Evolutionary conservation across 2,888 invertebrate genomes (phyloP), one percentile per base, ranked within the genome.

Genomic region (Lepidochrysops patricia): DNA sequence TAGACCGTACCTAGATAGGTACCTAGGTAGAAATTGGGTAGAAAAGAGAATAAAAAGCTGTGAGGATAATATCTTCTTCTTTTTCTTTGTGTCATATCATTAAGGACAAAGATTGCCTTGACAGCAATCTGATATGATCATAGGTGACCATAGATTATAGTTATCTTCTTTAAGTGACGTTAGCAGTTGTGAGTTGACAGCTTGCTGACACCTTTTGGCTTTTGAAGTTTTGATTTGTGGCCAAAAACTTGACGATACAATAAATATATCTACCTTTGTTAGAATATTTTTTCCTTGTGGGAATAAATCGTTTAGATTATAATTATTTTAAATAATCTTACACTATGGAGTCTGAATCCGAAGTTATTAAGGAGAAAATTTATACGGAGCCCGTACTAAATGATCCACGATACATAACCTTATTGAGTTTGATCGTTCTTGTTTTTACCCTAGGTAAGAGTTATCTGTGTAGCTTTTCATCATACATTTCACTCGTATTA

Each of bases 351-450:
- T 72, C 83, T 0, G 86, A 87, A 77, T 74, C 85, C 2, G 86
- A 86, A 76, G 88, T 87, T 58, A 69, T 82, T 19, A 86, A 87
- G 66, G 86, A 88, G 70, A 87, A 84, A 68, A 84, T 89, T 64
- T 78, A 86, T 57, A 87, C 86, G 4, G 84, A 87, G 63, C 87
- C 86, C 1, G 73, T 86, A 66, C 67, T 89, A 52, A 86, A 88
- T 64, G 87, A 89, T 69, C 86, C 85, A 48, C 79, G 82, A 66
- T 89, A 88, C 72, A 84, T 89, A 83, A 87, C 86, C 81, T 74
- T 87, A 75, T 74, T 89, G 26, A 88, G 88, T 72, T 68, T 80
- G 60, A 73, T 87, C 63, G 79, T 89, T 13, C 77, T 89, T 48
- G 63, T 84, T 63, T 78, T 85, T 68, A 89, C 89, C 50, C 66